Evolutionary conservation across 2,797 vertebrate genomes (phyloP).

Genomic region (Coluber constrictor): DNA sequence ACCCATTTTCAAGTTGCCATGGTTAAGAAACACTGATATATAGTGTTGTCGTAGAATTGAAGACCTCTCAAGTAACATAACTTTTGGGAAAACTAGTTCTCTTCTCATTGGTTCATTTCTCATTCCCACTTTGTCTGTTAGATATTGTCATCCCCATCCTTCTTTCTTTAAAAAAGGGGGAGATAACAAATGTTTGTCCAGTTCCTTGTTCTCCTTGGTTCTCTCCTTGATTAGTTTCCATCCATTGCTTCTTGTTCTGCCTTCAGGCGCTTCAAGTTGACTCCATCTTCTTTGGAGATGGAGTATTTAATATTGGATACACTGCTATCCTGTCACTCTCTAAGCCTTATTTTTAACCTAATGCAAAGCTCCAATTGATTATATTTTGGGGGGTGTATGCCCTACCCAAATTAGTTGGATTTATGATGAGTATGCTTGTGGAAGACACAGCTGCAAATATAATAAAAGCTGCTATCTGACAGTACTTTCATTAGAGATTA

Average conservation of each 20-base stretch:
- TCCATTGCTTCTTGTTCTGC: neutral
- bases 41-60: neutral
- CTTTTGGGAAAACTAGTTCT: neutral
- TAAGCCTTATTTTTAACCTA: neutral
- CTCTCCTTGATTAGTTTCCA: neutral
- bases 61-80: neutral
- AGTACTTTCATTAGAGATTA: neutral
- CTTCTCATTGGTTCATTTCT: neutral
- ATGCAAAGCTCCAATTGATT: neutral
- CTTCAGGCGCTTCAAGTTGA: neutral
- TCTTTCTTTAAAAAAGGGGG: neutral
- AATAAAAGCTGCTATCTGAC: neutral
- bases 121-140: neutral
- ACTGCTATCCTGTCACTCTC: neutral
- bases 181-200: neutral
- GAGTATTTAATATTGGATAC: too few species aligned
- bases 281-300: neutral
- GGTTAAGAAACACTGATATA: neutral
- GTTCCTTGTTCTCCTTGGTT: neutral
- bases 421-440: neutral
- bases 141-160: neutral
- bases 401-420: neutral
- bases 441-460: neutral
- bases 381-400: neutral
- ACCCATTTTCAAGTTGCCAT: neutral